phyloP scores from a whole-genome alignment of 2,888 invertebrate species.

The Stegophylla sp. region DNA sequence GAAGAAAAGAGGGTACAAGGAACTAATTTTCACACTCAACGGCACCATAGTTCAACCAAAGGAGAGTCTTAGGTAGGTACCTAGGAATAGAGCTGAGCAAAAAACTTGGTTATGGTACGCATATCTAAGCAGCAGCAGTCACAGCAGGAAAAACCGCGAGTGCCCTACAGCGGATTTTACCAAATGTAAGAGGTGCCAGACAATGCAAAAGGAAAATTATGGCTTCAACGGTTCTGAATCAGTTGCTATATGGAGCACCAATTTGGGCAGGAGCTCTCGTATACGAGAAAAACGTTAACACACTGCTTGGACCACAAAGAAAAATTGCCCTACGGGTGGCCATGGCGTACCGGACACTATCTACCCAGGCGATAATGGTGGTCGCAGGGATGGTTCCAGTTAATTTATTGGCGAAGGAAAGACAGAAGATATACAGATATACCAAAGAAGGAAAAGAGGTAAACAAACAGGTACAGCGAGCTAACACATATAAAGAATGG shows the following conservation, averaged over 20 bases:
- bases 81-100: slow-evolving; percentile 8
- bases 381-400: not conserved
- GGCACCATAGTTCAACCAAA: not conserved
- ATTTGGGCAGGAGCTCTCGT: not conserved
- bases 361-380: not conserved
- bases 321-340: not conserved
- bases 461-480: not conserved
- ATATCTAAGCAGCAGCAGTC: not conserved
- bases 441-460: not conserved
- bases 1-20: not conserved
- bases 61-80: not conserved
- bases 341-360: slow-evolving; percentile 14
- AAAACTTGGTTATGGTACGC: not conserved
- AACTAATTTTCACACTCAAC: not conserved
- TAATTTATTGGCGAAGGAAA: not conserved
- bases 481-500: not conserved
- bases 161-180: not conserved
- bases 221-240: not conserved
- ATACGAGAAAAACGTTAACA: not conserved
- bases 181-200: not conserved
- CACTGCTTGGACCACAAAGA: not conserved
- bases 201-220: not conserved
- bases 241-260: not conserved
- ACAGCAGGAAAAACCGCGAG: not conserved
- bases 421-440: not conserved